Evolutionary conservation across 2,888 invertebrate species (phyloP), one percentile per base, ranked within the genome.

Genomic region (Linnaemya vulpina): DNA sequence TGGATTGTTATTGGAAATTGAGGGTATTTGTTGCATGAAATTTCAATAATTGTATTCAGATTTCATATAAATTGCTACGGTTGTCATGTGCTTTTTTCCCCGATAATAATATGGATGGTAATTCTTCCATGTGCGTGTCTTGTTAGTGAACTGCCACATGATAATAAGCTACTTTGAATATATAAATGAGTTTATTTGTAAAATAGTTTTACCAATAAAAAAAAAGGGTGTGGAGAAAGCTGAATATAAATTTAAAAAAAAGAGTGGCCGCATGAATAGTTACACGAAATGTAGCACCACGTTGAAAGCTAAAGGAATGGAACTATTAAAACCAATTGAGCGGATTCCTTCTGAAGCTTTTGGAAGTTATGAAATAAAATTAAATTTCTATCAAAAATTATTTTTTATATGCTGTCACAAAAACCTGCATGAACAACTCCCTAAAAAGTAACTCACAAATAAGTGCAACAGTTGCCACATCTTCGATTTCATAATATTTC

Each of bases 1-100:
- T 73, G 15, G 40, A 38, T 49, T 65, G 73, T 65, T 55, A 68
- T 68, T 68, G 60, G 17, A 68, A 68, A 68, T 68, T 62, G 70
- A 62, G 49, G 77, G 67, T 71, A 67, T 73, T 80, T 77, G 68
- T 78, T 67, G 80, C 80, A 74, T 68, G 74, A 80, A 67, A 80
- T 74, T 67, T 80, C 40, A 35, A 70, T 77, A 83, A 67, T 77
- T 73, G 51, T 77, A 77, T 77, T 77, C 60, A 76, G 76, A 68
- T 82, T 68, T 82, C 38, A 22, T 65, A 25, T 68, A 78, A 78
- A 78, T 43, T 78, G 40, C 43, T 74, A 53, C 51, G 67, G 73
- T 74, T 80, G 80, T 80, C 80, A 73, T 65, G 79, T 79, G n/a
- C 22, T 68, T 53, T 11, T 53, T 3, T 10, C 15, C 13, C 15